Evolutionary conservation across 2,888 invertebrate species (phyloP).

Genomic region (Polymixis lichenea): DNA sequence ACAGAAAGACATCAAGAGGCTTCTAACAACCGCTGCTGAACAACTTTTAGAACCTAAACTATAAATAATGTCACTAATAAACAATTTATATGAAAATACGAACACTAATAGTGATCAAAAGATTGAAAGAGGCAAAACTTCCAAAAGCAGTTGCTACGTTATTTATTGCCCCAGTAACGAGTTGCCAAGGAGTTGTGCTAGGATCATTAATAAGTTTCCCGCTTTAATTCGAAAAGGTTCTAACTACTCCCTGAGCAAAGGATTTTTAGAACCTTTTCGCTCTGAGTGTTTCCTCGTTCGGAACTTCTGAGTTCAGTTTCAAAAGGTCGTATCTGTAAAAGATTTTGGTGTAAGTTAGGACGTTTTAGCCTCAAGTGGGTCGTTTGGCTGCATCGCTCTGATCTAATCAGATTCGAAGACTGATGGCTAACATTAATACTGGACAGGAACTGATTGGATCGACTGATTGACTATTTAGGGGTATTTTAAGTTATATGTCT

Average conservation of each 20-base stretch:
- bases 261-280: slow-evolving; percentile 69
- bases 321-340: slow-evolving; percentile 71
- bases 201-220: slow-evolving; percentile 83
- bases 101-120: slow-evolving; percentile 72
- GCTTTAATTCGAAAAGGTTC: slow-evolving; percentile 71
- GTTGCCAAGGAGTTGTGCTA: slow-evolving; percentile 80
- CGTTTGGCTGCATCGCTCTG: slow-evolving; percentile 72
- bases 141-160: slow-evolving; percentile 76
- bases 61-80: slow-evolving; percentile 27
- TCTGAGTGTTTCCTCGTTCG: slow-evolving; percentile 57
- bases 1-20: slow-evolving; percentile 12
- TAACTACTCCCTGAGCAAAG: slow-evolving; percentile 66
- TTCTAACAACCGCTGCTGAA: neutral
- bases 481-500: slow-evolving; percentile 52
- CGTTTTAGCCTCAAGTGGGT: slow-evolving; percentile 60
- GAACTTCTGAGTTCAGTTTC: slow-evolving; percentile 47
- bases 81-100: slow-evolving; percentile 64
- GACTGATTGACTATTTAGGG: slow-evolving; percentile 74
- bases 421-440: slow-evolving; percentile 83
- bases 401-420: slow-evolving; percentile 83
- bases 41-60: neutral
- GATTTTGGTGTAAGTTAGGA: slow-evolving; percentile 59
- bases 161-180: slow-evolving; percentile 84
- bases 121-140: slow-evolving; percentile 76
- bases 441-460: slow-evolving; percentile 80